A percentile compares a stretch with the other conserved stretches of the same genome.
Conservation (phyloP, 1,140 invertebrate genomes). For the Limonius californicus region DNA sequence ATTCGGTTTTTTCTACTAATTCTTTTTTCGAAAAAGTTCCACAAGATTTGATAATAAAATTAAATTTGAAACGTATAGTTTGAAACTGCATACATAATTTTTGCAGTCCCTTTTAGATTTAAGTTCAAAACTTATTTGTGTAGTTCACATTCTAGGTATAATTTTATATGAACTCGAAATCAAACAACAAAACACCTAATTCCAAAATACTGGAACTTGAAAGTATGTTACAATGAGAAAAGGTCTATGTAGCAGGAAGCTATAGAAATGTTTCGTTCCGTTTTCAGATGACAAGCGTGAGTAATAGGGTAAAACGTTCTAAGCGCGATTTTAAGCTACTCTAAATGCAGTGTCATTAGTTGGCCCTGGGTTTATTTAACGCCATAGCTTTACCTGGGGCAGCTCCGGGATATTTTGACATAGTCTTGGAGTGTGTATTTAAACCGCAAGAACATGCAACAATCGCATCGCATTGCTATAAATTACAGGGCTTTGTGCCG, state of each 20-base stretch:
- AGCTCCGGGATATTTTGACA: slow-evolving; percentile 6
- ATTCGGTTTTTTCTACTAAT: no score
- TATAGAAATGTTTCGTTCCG: not conserved
- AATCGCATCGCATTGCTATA: slow-evolving; percentile 41
- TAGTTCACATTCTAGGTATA: no score
- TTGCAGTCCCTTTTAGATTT: no score
- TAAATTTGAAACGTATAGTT: no score
- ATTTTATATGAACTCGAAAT: no score
- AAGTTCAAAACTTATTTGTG: no score
- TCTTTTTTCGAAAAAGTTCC: no score
- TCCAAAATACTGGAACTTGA: no score
- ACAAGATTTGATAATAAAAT: no score
- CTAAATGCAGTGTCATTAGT: slow-evolving; percentile 9
- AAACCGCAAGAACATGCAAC: slow-evolving; percentile 38
- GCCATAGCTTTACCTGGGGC: slow-evolving; percentile 1
- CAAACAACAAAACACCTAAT: no score
- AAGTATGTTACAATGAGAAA: no score
- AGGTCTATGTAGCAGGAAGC: not conserved
- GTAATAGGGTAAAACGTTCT: slow-evolving; percentile 2
- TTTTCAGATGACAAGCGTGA: slow-evolving; percentile 6
- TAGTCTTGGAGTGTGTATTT: slow-evolving; percentile 18
- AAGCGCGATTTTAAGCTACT: not conserved
- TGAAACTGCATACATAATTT: no score
- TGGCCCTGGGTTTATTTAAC: not conserved
- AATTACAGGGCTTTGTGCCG: slow-evolving; percentile 40